These are phyloP conservation scores for Scrobipalpa costella DNA, from an alignment of 2,888 invertebrate species.

Conservation along the genomic window DNA sequence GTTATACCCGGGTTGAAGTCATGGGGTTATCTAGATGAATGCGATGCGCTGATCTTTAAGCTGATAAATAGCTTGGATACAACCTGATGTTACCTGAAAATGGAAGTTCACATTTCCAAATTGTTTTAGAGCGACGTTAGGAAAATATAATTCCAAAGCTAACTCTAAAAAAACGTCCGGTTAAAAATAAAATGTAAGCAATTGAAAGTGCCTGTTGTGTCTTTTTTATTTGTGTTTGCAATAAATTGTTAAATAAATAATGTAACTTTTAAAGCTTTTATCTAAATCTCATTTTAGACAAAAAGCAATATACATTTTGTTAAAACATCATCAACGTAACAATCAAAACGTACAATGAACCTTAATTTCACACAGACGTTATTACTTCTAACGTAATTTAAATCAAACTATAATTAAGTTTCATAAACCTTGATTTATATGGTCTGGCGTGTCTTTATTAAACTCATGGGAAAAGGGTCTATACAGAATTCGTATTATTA, in stretches of 20 bases:
- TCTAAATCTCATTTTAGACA: not conserved
- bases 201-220: too few species aligned
- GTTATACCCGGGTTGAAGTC: slow-evolving; percentile 1
- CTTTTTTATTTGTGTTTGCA: too few species aligned
- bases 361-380: not conserved
- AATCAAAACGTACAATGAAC: not conserved
- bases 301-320: not conserved
- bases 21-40: slow-evolving; percentile 64
- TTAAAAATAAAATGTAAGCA: too few species aligned
- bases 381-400: slow-evolving; percentile 8
- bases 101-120: not conserved
- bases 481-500: not conserved
- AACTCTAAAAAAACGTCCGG: too few species aligned
- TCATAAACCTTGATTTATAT: slow-evolving; percentile 14
- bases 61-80: slow-evolving; percentile 43
- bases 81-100: not conserved
- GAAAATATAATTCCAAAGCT: not conserved
- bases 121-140: not conserved
- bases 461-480: slow-evolving; percentile 13
- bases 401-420: slow-evolving; percentile 11
- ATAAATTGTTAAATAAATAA: too few species aligned
- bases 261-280: not conserved
- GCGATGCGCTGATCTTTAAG: slow-evolving; percentile 53
- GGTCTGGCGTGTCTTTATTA: not conserved
- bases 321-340: not conserved